phyloP scores from a whole-genome alignment of 2,113 vertebrate genomes.

The Oxyura jamaicensis region DNA sequence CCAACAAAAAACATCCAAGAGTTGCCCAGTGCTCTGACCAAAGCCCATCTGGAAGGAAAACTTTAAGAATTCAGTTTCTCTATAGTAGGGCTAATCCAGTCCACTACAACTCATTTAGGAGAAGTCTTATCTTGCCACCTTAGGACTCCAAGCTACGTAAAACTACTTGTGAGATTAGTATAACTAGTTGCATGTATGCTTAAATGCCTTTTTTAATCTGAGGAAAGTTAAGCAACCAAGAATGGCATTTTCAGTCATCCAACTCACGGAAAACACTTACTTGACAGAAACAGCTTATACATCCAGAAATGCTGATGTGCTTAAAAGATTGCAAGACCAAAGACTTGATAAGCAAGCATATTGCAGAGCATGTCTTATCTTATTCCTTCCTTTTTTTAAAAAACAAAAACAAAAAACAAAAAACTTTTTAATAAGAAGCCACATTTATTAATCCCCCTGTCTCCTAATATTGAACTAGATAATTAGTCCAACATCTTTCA shows the following conservation, averaged over 20 bases:
- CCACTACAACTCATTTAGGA: neutral
- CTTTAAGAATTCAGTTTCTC: neutral
- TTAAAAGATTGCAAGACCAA: neutral
- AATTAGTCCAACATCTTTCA: constrained; percentile 24
- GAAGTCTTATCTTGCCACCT: neutral
- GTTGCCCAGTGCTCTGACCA: neutral
- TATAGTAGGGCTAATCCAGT: neutral
- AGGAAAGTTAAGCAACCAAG: neutral
- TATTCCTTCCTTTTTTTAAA: neutral
- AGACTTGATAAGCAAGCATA: neutral
- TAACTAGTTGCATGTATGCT: accelerated
- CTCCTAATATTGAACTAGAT: neutral
- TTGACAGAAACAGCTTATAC: neutral
- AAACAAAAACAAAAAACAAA: too few relatives aligned
- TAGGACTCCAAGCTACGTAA: neutral
- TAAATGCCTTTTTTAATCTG: neutral
- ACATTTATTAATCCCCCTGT: neutral
- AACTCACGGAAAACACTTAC: neutral
- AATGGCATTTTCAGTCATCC: neutral
- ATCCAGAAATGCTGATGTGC: neutral
- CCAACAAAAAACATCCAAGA: neutral
- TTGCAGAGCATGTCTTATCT: neutral
- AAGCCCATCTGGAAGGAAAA: neutral
- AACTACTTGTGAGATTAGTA: neutral
- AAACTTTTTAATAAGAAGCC: constrained; percentile 2